These are phyloP conservation scores for Thunnus thynnus DNA, from an alignment of 2,113 vertebrate species.

Conservation along the genomic window DNA sequence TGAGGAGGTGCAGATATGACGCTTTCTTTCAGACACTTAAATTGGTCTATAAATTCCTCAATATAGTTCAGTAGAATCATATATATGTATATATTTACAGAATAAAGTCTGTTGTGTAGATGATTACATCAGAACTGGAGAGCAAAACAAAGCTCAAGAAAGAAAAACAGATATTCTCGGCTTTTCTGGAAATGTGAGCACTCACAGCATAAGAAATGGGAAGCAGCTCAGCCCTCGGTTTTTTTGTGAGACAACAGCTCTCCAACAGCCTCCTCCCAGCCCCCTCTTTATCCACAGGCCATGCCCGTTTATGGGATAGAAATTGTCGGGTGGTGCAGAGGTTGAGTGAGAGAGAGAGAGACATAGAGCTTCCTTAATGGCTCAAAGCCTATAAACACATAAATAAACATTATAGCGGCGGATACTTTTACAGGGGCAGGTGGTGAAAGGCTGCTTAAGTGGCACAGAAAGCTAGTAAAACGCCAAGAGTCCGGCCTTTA, in stretches of 20 bases:
- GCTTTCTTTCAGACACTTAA: background rate
- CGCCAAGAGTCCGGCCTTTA: conserved; percentile 78
- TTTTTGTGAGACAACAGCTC: conserved; percentile 13
- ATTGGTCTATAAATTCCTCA: background rate
- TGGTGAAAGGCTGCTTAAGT: conserved; percentile 79
- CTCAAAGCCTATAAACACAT: conserved; percentile 78
- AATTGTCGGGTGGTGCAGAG: conserved; percentile 45
- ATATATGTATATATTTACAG: background rate
- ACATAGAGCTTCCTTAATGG: conserved; percentile 70
- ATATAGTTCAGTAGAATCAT: background rate
- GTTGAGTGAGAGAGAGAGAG: conserved; percentile 36
- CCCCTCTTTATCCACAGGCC: conserved; percentile 35
- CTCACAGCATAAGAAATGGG: background rate
- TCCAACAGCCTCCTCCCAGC: conserved; percentile 21
- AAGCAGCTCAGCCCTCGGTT: background rate
- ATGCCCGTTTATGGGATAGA: conserved; percentile 60
- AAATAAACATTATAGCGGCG: conserved; percentile 80
- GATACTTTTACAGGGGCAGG: conserved; percentile 79
- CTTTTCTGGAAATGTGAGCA: background rate
- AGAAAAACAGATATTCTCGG: background rate
- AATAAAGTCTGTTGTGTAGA: background rate
- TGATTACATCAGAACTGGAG: background rate
- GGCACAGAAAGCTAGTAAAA: conserved; percentile 79
- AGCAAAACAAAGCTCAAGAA: background rate
- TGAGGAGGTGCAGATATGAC: background rate